Conservation (phyloP, 2,888 invertebrate species). For the Andrena hattorfiana region DNA sequence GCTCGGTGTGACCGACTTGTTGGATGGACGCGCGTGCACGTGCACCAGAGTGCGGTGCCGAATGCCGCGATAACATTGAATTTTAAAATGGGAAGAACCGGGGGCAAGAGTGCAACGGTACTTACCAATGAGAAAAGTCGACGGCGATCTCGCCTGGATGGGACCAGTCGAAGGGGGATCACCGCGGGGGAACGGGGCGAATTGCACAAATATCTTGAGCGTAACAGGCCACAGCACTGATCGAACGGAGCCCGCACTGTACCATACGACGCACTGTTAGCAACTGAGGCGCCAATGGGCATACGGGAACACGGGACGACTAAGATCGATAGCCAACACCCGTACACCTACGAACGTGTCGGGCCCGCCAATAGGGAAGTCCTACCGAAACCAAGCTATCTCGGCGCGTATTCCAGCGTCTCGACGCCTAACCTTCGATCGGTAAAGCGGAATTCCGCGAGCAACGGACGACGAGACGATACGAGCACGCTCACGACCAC, state of each 20-base stretch:
- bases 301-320: slow-evolving; percentile 62
- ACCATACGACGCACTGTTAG: slow-evolving; percentile 63
- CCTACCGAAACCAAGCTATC: slow-evolving; percentile 29
- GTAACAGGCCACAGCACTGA: slow-evolving; percentile 63
- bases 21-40: slow-evolving; percentile 65
- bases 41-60: slow-evolving; percentile 55
- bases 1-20: slow-evolving; percentile 60
- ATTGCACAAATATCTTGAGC: slow-evolving; percentile 52
- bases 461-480: slow-evolving; percentile 28
- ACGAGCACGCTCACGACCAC: slow-evolving; percentile 65
- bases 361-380: slow-evolving; percentile 46
- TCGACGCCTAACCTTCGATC: slow-evolving; percentile 51
- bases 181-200: slow-evolving; percentile 26
- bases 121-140: slow-evolving; percentile 49
- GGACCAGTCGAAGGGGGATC: slow-evolving; percentile 16
- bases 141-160: background rate
- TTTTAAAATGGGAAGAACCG: background rate
- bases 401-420: background rate
- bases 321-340: slow-evolving; percentile 75
- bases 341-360: slow-evolving; percentile 59
- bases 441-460: slow-evolving; percentile 49
- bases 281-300: slow-evolving; percentile 64
- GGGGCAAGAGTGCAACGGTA: background rate
- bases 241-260: slow-evolving; percentile 56
- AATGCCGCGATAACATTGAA: background rate